Evolutionary conservation across 1,140 invertebrate genomes (phyloP).

Genomic region (Drosophila mojavensis): DNA sequence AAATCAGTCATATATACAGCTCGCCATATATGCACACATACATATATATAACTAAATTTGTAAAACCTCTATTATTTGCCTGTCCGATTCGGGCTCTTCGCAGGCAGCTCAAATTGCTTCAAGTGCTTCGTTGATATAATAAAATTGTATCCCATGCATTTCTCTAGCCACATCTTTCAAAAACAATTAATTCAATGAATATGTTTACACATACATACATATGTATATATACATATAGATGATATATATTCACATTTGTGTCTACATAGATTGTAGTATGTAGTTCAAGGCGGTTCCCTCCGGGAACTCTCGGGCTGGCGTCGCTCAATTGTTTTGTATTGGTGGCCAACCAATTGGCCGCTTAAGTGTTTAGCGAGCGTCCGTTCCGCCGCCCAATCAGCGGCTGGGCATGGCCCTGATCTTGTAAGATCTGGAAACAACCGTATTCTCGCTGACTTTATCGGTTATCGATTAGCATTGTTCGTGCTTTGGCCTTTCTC

Average conservation of each 20-base stretch:
- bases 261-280: neutral
- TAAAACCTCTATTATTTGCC: too few species aligned
- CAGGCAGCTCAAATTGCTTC: constrained; percentile 46
- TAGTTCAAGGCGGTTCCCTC: constrained; percentile 50
- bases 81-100: neutral
- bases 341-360: constrained; percentile 43
- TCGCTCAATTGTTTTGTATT: constrained; percentile 66
- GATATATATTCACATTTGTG: neutral
- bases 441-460: neutral
- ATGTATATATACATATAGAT: neutral
- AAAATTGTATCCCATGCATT: constrained; percentile 73
- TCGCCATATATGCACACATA: neutral
- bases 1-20: constrained; percentile 13
- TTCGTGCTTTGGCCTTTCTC: neutral
- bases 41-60: neutral
- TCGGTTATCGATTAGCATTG: constrained; percentile 20
- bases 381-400: constrained; percentile 6
- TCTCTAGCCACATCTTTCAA: constrained; percentile 21
- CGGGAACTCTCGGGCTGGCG: constrained; percentile 3
- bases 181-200: constrained; percentile 54
- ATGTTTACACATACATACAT: neutral
- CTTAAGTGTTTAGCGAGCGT: constrained; percentile 43
- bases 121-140: constrained; percentile 59
- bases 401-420: constrained; percentile 24
- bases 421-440: constrained; percentile 37